These are phyloP conservation scores for Anthonomus grandis DNA, from an alignment of 1,140 invertebrate genomes.

Conservation along the genomic window DNA sequence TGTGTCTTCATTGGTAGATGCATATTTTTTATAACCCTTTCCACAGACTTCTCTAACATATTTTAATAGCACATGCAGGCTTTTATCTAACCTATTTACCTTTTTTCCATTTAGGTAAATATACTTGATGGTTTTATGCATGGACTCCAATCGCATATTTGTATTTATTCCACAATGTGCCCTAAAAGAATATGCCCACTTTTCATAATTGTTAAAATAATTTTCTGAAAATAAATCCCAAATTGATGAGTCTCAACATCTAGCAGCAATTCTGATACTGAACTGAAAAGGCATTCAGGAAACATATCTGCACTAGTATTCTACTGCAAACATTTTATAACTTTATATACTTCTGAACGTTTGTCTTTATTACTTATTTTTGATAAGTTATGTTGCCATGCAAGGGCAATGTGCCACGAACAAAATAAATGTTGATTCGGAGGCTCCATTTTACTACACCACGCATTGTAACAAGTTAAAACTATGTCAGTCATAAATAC, in stretches of 20 bases:
- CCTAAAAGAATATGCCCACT: constrained; percentile 31
- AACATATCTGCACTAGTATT: not conserved
- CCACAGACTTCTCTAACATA: constrained; percentile 24
- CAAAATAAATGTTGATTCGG: constrained; percentile 15
- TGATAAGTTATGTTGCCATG: constrained; percentile 25
- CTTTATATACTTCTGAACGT: constrained; percentile 27
- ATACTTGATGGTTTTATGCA: constrained; percentile 26
- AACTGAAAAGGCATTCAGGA: not conserved
- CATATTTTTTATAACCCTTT: constrained; percentile 23
- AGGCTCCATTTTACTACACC: constrained; percentile 21
- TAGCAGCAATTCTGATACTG: not conserved
- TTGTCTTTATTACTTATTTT: constrained; percentile 28
- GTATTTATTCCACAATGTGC: constrained; percentile 11
- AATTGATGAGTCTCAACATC: constrained; percentile 4
- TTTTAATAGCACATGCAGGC: constrained; percentile 11
- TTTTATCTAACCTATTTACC: constrained; percentile 26
- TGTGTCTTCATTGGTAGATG: too few relatives aligned
- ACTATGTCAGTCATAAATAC: constrained; percentile 29
- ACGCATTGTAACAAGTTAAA: constrained; percentile 19
- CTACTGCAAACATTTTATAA: constrained; percentile 14
- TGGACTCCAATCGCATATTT: constrained; percentile 28
- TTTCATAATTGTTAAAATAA: constrained; percentile 4
- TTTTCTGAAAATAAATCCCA: constrained; percentile 22
- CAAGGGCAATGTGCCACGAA: constrained; percentile 26
- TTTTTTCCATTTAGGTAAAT: constrained; percentile 26